Evolutionary conservation across 2,888 invertebrate species (phyloP).

Genomic region (Limnephilus lunatus): DNA sequence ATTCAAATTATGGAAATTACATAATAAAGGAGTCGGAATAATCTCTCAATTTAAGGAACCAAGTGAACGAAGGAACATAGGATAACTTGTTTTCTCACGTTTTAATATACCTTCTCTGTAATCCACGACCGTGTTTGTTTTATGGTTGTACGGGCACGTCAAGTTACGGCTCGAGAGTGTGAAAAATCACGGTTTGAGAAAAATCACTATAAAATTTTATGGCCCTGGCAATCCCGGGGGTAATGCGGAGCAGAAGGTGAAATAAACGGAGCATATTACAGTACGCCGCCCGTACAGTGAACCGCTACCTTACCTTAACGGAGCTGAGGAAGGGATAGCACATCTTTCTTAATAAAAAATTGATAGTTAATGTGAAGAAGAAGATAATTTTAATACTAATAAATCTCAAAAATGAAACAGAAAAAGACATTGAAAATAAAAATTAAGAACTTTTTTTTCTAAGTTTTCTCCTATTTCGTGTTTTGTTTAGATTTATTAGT

Average conservation of each 20-base stretch:
- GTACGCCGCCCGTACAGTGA: neutral
- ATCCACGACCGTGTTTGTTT: neutral
- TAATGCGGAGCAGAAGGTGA: neutral
- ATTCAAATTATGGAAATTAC: neutral
- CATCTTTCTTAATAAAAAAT: neutral
- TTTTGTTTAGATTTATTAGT: no score
- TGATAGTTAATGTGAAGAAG: no score
- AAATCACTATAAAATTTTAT: constrained; percentile 32
- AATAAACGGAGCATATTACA: constrained; percentile 17
- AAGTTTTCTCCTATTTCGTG: no score
- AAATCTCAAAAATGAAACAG: no score
- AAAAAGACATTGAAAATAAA: no score
- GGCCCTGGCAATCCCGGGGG: neutral
- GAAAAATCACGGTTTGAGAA: constrained; percentile 15
- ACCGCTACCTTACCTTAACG: neutral
- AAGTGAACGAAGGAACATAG: neutral
- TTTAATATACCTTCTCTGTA: neutral
- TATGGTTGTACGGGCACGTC: neutral
- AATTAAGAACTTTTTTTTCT: no score
- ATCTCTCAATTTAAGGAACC: neutral
- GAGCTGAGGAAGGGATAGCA: neutral
- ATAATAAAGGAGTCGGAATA: neutral
- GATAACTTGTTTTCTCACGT: neutral
- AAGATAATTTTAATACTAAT: no score
- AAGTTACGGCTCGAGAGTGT: neutral